Base-by-base conservation (phyloP, 2,888 invertebrate genomes). In the Drosophila multiciliata region DNA sequence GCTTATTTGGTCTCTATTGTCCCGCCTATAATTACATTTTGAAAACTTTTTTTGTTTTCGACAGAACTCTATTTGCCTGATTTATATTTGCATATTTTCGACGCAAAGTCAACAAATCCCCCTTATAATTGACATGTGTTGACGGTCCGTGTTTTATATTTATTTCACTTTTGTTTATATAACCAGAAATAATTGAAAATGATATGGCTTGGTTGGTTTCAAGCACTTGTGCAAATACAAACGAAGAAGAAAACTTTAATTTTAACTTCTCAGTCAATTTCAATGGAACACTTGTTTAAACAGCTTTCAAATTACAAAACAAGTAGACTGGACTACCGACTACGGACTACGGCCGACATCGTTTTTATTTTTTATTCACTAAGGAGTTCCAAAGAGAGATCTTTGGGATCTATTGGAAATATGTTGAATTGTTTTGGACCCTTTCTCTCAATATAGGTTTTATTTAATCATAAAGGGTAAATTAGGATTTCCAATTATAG, bases 161-260 rank as follows among this genome's bases (percentile, higher is more conserved):
- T 4, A 8, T 26, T 12, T 9, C 5, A 11, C 9, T 2, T 45
- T 23, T 45, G 3, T n/a, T 33, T 17, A 15, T 29, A 57, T 63
- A 57, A 12, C 36, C 36, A 45, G 33, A 68, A 53, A 49, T 54
- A 74, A 62, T 53, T 33, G 62, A 74, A 54, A 20, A 15, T 67
- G 55, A 63, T 76, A 68, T 61, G 7, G 23, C 26, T 29, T 29
- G 29, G 35, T 58, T 54, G 48, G 57, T 50, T 54, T 3, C 1
- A 23, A 48, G 58, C 75, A 76, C 68, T 77, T 77, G 75, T 76
- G 68, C 58, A 76, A 77, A 77, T 77, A 42, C 63, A 64, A 61
- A 57, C 38, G 67, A 38, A 32, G 61, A 54, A 54, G 35, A 53
- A 48, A 50, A 53, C 42, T 54, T 71, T 5, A 62, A 50, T 55